Evolutionary conservation across 2,797 vertebrate genomes (phyloP).

Genomic region (Pseudomugil gertrudae): DNA sequence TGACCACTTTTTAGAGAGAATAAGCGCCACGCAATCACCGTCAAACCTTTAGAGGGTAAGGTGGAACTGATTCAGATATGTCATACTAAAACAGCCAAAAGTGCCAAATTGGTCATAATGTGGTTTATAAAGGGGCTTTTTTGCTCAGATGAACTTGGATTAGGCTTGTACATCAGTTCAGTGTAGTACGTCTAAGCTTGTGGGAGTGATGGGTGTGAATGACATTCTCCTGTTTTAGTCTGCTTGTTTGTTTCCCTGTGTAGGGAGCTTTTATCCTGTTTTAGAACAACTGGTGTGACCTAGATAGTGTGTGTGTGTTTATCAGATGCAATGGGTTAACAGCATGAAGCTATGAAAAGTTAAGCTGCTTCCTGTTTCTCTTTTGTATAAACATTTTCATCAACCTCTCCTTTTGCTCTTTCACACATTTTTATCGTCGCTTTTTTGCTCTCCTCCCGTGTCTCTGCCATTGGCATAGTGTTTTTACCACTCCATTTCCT

Average conservation of each 20-base stretch:
- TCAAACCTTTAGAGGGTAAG: background rate
- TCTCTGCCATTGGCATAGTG: constrained; percentile 24
- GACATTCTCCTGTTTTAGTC: constrained; percentile 8
- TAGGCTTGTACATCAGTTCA: constrained; percentile 21
- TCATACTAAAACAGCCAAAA: constrained; percentile 1
- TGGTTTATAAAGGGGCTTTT: constrained; percentile 20
- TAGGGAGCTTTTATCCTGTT: constrained; percentile 35
- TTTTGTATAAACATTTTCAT: constrained; percentile 43
- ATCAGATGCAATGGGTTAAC: constrained; percentile 34
- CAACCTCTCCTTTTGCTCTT: constrained; percentile 8
- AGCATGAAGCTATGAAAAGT: constrained; percentile 38
- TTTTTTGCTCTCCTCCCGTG: constrained; percentile 17
- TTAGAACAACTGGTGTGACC: constrained; percentile 34
- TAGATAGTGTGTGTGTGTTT: constrained; percentile 28
- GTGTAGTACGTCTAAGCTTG: constrained; percentile 21
- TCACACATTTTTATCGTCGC: constrained; percentile 27
- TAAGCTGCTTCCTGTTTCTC: constrained; percentile 37
- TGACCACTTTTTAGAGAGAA: background rate
- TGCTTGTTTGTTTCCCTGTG: constrained; percentile 7
- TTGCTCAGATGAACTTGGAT: constrained; percentile 34
- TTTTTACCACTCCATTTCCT: constrained; percentile 31
- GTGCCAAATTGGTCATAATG: background rate
- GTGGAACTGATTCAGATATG: background rate
- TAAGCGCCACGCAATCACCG: constrained; percentile 1
- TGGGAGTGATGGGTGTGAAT: constrained; percentile 10